Conservation (phyloP, 2,113 vertebrate genomes). For the Tympanuchus pallidicinctus region DNA sequence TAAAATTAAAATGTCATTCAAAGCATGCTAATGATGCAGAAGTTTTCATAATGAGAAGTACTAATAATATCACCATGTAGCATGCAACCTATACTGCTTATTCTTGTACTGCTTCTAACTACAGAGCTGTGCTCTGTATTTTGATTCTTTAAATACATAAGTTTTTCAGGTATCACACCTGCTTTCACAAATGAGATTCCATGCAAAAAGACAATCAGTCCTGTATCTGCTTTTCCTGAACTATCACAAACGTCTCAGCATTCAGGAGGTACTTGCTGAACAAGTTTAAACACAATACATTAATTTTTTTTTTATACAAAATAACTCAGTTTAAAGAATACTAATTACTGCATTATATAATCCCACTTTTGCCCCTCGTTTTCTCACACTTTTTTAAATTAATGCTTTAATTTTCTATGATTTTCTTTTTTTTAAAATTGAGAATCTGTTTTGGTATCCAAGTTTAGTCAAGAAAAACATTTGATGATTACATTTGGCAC, state of each 20-base stretch:
- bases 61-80: slow-evolving; percentile 12
- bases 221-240: not conserved
- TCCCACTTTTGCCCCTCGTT: not conserved
- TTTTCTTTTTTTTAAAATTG: not conserved
- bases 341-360: not conserved
- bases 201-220: not conserved
- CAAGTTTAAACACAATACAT: not conserved
- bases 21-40: not conserved
- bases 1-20: slow-evolving; percentile 21
- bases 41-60: slow-evolving; percentile 2
- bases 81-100: not conserved
- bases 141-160: not conserved
- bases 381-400: not conserved
- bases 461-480: not conserved
- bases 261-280: not conserved
- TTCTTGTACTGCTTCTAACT: not conserved
- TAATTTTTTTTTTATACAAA: not conserved
- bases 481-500: not conserved
- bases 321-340: not conserved
- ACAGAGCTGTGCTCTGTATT: not conserved
- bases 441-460: not conserved
- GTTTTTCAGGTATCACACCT: not conserved
- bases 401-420: not conserved
- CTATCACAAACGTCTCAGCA: not conserved
- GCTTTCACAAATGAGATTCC: not conserved